Evolutionary conservation across 2,888 invertebrate species (phyloP), one percentile per base, ranked within the genome.

Genomic region (Limulus polyphemus): DNA sequence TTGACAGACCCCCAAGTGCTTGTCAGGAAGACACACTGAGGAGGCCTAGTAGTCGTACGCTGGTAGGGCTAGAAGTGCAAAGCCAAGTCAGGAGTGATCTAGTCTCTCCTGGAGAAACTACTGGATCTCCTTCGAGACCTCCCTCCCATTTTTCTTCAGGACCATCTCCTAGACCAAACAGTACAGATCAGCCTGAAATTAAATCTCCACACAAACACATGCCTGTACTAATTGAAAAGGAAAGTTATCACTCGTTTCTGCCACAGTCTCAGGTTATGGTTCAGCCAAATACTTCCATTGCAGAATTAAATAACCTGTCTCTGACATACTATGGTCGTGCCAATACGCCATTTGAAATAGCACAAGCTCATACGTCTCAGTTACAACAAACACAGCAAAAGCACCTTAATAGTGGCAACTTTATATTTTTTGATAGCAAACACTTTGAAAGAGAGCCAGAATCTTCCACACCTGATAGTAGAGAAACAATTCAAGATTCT

Each of bases 1-100:
- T 60, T 32, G 62, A 63, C 46, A 59, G 65, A 55, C 65, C 68
- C 5, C 60, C 67, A n/a, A 68, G 65, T 61, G 67, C 67, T 51
- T 67, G 65, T n/a, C 49, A 54, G 14, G 65, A 64, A 17, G 16
- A 16, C 11, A 11, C 12, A 16, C 16, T 17, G 14, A 32, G 32
- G 32, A 32, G 32, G 32, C 32, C 32, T 32, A 32, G 32, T 32
- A 32, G 32, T 32, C 32, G 32, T 32, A 32, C 32, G 7, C 32
- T 32, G 32, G 32, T 32, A 7, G 32, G 32, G 32, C 32, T 32
- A 65, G 62, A 49, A 65, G 58, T 56, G 47, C 56, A 11, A 56
- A 60, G 14, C 59, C 58, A 14, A 56, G 59, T 32, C 62, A 62
- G 50, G 56, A 50, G 47, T n/a, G 46, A 11, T 14, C 57, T 12